Evolutionary conservation across 2,888 invertebrate species (phyloP), one percentile per base, ranked within the genome.

Genomic region (Aporophyla nigra): DNA sequence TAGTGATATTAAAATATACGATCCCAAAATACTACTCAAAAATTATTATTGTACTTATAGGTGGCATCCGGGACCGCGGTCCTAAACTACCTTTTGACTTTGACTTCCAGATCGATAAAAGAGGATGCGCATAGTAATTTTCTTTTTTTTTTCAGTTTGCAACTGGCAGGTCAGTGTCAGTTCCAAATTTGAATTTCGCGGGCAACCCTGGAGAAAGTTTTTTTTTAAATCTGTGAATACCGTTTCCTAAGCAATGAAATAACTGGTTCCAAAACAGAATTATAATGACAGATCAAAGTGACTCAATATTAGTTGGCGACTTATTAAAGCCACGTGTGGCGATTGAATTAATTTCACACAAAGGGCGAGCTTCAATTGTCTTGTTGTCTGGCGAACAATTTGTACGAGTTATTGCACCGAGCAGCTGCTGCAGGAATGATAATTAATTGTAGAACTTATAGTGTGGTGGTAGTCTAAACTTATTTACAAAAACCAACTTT

Each of bases 301-400:
- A 65, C 27, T 46, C 21, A 51, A 61, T 33, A 67, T 24, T 27
- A 33, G 27, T n/a, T 49, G 16, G n/a, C 16, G 49, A 43, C 61
- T 27, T 40, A 69, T 65, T 59, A 59, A 69, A 51, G 65, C 51
- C 59, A 70, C 72, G 54, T 58, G 62, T 58, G 40, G 33, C 40
- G 9, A 71, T 49, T 49, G 27, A 62, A 78, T 78, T 74, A 68
- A 74, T 56, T 51, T 63, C 58, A 63, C 62, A 71, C 65, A 74
- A 82, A 82, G 83, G 70, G 66, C 58, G 66, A 33, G 24, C 49
- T 58, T 51, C 43, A 71, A 80, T 82, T 68, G 74, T 71, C 24
- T 78, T 82, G 59, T 74, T 81, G 78, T 71, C 78, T 70, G 73
- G 67, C 19, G 58, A 24, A 67, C 69, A 58, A 73, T 67, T 77